Evolutionary conservation across 35 echinoderm and acorn worm genomes (phyloP), one percentile per base, ranked within the genome.

Genomic region (Diadema setosum): DNA sequence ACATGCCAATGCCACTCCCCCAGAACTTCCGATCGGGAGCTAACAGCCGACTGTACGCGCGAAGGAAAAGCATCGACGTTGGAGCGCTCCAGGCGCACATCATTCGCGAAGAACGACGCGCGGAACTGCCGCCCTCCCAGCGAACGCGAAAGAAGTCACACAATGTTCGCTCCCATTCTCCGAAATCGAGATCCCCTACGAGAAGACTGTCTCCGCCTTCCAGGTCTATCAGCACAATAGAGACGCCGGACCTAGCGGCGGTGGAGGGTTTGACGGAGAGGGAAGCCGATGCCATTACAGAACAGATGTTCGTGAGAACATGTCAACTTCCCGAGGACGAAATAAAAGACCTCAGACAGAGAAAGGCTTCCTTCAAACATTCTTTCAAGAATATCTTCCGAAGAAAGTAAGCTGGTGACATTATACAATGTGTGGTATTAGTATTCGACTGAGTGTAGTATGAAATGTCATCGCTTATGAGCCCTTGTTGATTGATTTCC

Each of bases 311-410:
- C 44, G 73, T 78, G 14, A 78, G 73, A 36, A 78, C 39, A 42
- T 44, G 39, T 9, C 29, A 20, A 7, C 17, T 44, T 44, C 39
- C 73, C 8, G 73, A 78, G 11, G 73, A 78, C 2, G 73, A 78
- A 8, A 9, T 36, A 5, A 78, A 44, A 12, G 73, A 78, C 24
- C 33, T n/a, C 14, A 78, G 73, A 44, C 73, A 78, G 15, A 78
- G 37, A 41, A 78, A 78, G 37, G 40, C 27, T n/a, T 36, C 29
- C 40, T 78, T 78, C n/a, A 78, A 78, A 78, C 73, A 73, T 12
- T 73, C 67, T 35, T 73, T 78, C 27, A 78, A 78, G 30, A 78
- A 78, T 11, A 78, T 78, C n/a, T 78, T 78, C 73, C 39, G 44
- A 78, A 44, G 73, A 78, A 78, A 41, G 73, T 78, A 78, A 16